Base-by-base conservation (phyloP, 2,113 vertebrate species). In the Copsychus sechellarum region DNA sequence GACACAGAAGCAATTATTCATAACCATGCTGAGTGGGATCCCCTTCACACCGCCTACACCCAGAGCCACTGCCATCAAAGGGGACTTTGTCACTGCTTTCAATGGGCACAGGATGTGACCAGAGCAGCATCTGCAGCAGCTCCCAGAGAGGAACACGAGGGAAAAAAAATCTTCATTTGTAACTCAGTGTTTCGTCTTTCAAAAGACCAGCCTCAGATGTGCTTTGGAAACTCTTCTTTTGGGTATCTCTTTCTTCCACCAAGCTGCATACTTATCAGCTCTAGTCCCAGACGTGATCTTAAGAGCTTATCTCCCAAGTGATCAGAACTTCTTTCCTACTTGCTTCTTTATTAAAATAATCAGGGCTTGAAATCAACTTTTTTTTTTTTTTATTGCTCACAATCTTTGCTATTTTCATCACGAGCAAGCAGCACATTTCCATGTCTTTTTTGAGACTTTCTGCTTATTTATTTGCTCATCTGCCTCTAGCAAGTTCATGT, bases 241-340 rank as follows among this genome's bases (percentile, higher is more conserved):
- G 23, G 42, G 9, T n/a, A 29, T 42, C 33, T 45, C 45, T 93
- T 85, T 92, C 48, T 92, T 85, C 38, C 17, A 83, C 47, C 26
- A 54, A 58, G 53, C 66, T 87, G 65, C 40, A 5, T 77, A 77
- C 95, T 91, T 92, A 92, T 87, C 84, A 76, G 61, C 64, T 81
- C 29, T 54, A 53, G 62, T 73, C 50, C 67, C 58, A 78, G 47
- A 72, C 70, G 54, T 36, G 45, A 76, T 79, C 36, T 84, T 77
- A 80, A 73, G 50, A 81, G 69, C 48, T 95, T 42, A 72, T 69
- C 57, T 91, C 81, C 62, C 33, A 43, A 22, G 33, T 6, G 81
- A 94, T 74, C 70, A 54, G 33, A 90, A 78, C 19, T 82, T 84
- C 64, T 90, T 95, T 94, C 45, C 57, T 36, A 90, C 82, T 88